Base-by-base conservation (phyloP, 2,888 invertebrate genomes). In the Cosmopolites sordidus region DNA sequence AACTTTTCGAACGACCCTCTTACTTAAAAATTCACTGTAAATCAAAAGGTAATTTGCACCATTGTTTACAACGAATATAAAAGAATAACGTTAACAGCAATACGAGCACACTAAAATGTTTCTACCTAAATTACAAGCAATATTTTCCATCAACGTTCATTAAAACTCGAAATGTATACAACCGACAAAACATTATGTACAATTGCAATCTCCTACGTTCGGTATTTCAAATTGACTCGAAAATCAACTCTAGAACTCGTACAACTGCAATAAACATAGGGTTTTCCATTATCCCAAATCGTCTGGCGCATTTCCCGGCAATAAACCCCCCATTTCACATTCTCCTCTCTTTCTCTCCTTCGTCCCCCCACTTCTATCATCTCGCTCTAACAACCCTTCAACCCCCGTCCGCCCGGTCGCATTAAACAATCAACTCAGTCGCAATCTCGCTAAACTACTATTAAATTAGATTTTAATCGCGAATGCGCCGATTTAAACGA, bases 391-490 rank as follows among this genome's bases (percentile, higher is more conserved):
- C 40, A 16, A 40, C 47, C 43, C 18, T 40, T 17, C 30, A 16
- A 37, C 12, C 16, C 33, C 38, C 29, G 38, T 9, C 43, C 43
- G 16, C 43, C 33, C 22, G 18, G 53, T 54, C 54, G 54, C 45
- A 57, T 54, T 57, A 57, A 57, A 57, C 57, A 57, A 57, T 57
- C 57, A 57, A 57, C 57, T 57, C 48, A 48, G 50, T 54, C 54
- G 54, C 56, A 56, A 58, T 56, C 53, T 48, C 48, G 43, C 53
- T 54, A 54, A 59, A 58, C 54, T 53, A 48, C 56, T 42, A 65
- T 66, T 65, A 67, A 68, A 68, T 64, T 64, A 65, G 66, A 67
- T 69, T 66, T 62, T 68, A 66, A 69, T 69, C 69, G 65, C 58
- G 64, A 66, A 68, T 63, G 65, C 61, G 62, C 63, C 60, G 62